Conservation (phyloP, 2,888 invertebrate genomes). For the Pilophorus perplexus region DNA sequence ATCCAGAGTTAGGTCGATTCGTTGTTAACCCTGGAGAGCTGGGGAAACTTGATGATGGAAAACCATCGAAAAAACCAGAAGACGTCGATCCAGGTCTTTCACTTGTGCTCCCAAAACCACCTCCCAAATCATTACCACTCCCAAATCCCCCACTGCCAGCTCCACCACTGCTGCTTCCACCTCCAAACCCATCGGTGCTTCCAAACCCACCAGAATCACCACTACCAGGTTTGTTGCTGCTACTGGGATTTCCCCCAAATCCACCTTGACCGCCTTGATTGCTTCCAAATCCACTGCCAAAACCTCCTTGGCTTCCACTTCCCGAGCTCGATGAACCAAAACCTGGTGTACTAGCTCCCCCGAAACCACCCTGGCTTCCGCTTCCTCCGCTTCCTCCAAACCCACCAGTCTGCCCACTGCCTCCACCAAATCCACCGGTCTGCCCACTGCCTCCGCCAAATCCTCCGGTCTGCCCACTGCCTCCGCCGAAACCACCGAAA, state of each 20-base stretch:
- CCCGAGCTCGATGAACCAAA: too few relatives aligned
- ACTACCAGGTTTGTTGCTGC: slow-evolving; percentile 1
- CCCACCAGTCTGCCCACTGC: slow-evolving; percentile 12
- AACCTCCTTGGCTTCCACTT: background rate
- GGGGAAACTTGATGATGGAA: slow-evolving; percentile 20
- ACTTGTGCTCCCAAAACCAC: slow-evolving; percentile 18
- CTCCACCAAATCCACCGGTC: slow-evolving; percentile 49
- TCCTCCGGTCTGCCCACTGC: slow-evolving; percentile 46
- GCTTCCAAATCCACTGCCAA: background rate
- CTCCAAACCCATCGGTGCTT: background rate
- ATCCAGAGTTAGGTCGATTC: slow-evolving; percentile 10
- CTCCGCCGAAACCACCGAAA: slow-evolving; percentile 50
- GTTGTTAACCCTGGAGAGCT: slow-evolving; percentile 27
- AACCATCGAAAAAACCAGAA: slow-evolving; percentile 10
- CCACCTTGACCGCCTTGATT: background rate
- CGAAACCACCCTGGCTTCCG: slow-evolving; percentile 25
- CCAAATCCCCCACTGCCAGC: slow-evolving; percentile 2
- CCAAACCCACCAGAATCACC: slow-evolving; percentile 3
- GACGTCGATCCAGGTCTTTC: slow-evolving; percentile 24
- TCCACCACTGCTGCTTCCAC: background rate
- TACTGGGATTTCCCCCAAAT: background rate
- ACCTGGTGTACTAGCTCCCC: slow-evolving; percentile 1
- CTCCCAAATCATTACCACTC: background rate
- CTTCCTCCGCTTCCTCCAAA: slow-evolving; percentile 9
- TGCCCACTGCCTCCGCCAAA: slow-evolving; percentile 48